phyloP scores from a whole-genome alignment of 2,888 invertebrate species.

The Gymnocheta viridis region DNA sequence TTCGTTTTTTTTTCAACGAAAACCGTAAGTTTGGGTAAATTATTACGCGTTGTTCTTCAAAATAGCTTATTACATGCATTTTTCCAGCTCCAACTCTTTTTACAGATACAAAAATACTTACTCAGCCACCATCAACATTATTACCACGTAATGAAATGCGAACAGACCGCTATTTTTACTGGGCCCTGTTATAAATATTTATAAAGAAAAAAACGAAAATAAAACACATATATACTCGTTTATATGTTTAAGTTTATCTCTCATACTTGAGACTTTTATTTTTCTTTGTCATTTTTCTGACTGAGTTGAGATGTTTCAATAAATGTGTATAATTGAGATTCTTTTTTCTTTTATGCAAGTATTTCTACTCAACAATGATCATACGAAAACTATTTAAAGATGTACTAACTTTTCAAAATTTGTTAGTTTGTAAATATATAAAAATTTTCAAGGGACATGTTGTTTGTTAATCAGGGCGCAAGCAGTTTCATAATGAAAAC shows the following conservation, averaged over 20 bases:
- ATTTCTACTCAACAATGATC: background rate
- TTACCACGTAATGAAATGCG: background rate
- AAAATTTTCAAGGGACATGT: too few relatives aligned
- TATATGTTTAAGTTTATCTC: constrained; percentile 10
- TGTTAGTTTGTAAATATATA: too few relatives aligned
- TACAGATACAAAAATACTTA: background rate
- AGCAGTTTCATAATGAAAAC: too few relatives aligned
- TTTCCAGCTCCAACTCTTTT: background rate
- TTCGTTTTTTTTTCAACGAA: background rate
- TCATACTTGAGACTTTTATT: constrained; percentile 51
- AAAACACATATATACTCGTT: too few relatives aligned
- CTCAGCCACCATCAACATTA: background rate
- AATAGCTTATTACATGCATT: constrained; percentile 50
- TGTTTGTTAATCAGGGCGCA: too few relatives aligned
- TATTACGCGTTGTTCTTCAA: constrained; percentile 54
- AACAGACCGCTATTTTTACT: constrained; percentile 9
- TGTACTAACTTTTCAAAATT: background rate
- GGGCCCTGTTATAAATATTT: constrained; percentile 49
- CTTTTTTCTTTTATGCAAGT: background rate
- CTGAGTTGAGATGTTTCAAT: constrained; percentile 14
- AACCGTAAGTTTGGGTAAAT: background rate
- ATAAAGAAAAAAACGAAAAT: constrained; percentile 27
- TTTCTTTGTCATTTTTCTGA: constrained; percentile 32
- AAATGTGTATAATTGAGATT: background rate
- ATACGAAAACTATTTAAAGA: background rate